Evolutionary conservation across 2,113 vertebrate species (phyloP).

Genomic region (Helogale parvula): DNA sequence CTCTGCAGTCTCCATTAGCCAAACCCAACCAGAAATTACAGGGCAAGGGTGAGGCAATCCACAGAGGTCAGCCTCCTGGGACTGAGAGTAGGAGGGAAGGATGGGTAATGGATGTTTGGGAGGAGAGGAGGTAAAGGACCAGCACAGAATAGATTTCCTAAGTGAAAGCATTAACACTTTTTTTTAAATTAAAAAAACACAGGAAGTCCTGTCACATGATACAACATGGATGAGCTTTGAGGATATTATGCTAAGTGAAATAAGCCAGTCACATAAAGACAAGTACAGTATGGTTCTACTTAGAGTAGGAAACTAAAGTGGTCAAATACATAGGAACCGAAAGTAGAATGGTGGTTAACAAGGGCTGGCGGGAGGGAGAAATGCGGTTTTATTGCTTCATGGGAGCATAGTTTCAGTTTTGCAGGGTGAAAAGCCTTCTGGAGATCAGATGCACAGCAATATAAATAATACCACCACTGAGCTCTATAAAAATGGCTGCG

Average conservation of each 20-base stretch:
- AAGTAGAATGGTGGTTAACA: background rate
- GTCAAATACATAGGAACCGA: slow-evolving; percentile 9
- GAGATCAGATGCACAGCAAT: background rate
- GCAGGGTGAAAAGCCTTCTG: background rate
- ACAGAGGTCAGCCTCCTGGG: background rate
- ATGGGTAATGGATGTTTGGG: background rate
- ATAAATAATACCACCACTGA: background rate
- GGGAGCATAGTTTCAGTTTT: background rate
- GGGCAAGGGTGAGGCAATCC: background rate
- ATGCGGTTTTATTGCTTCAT: background rate
- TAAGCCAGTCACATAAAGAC: background rate
- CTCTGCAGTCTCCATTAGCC: background rate
- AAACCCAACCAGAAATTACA: slow-evolving; percentile 1
- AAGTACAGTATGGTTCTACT: background rate
- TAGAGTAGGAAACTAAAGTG: background rate
- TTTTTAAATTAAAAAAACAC: background rate
- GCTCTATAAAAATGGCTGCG: background rate
- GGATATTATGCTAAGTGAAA: background rate
- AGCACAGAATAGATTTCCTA: background rate
- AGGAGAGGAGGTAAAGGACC: background rate
- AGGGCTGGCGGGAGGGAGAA: background rate
- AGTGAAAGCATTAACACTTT: background rate
- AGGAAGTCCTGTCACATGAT: background rate
- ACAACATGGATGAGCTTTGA: background rate
- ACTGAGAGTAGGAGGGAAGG: background rate